Evolutionary conservation across 2,797 vertebrate species (phyloP).

Genomic region (Esox masquinongy): DNA sequence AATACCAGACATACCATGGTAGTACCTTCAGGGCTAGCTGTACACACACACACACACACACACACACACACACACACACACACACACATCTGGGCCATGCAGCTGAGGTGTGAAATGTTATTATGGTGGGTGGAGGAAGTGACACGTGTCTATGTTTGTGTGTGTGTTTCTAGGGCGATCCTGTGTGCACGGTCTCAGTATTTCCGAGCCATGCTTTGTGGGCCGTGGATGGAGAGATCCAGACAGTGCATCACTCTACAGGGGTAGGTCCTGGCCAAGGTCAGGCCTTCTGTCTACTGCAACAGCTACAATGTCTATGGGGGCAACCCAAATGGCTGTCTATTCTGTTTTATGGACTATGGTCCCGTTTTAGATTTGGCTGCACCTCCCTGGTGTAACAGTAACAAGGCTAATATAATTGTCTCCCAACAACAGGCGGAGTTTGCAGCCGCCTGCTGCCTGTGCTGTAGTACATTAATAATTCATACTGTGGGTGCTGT

Average conservation of each 20-base stretch:
- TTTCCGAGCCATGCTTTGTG: conserved; percentile 93
- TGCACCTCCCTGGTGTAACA: background rate
- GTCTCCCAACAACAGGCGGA: background rate
- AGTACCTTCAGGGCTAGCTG: conserved; percentile 12
- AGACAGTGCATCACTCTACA: conserved; percentile 88
- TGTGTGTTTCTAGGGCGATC: conserved; percentile 80
- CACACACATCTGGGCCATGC: background rate
- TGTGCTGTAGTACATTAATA: background rate
- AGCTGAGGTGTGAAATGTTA: conserved; percentile 48
- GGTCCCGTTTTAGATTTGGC: background rate
- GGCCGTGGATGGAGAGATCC: conserved; percentile 94
- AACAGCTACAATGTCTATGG: background rate
- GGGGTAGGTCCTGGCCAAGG: conserved; percentile 77
- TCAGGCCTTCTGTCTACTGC: background rate
- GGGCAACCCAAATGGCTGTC: background rate
- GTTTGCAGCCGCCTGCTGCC: background rate
- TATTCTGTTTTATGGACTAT: background rate
- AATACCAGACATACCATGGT: background rate
- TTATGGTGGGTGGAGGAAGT: conserved; percentile 36
- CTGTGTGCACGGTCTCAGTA: conserved; percentile 94
- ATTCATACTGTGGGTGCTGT: background rate
- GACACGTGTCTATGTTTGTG: conserved; percentile 27
- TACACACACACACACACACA: conserved; percentile 1
- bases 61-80: too few species aligned
- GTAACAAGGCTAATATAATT: background rate